phyloP scores from a whole-genome alignment of 2,888 invertebrate species.

The Aradus depressus region DNA sequence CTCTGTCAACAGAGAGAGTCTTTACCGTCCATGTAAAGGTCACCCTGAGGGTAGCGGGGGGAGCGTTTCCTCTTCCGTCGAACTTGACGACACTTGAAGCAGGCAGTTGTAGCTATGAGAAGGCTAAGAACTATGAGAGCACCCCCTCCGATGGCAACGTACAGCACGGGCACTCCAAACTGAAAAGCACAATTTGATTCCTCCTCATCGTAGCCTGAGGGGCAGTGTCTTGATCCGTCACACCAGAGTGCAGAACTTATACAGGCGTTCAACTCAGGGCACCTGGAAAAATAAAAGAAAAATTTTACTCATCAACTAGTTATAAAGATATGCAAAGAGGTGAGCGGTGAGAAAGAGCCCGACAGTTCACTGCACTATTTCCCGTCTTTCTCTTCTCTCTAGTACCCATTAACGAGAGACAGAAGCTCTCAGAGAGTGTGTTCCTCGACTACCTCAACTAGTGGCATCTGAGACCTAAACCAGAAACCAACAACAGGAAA shows the following conservation, averaged over 20 bases:
- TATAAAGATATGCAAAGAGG: not conserved
- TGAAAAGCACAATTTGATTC: conserved; percentile 62
- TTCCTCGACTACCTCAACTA: too few species aligned
- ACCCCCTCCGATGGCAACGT: conserved; percentile 53
- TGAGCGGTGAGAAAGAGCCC: too few species aligned
- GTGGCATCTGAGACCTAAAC: too few species aligned
- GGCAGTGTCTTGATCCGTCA: conserved; percentile 66
- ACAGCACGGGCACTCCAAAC: conserved; percentile 53
- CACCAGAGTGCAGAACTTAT: conserved; percentile 69
- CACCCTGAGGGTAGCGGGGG: conserved; percentile 35
- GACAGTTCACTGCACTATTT: too few species aligned
- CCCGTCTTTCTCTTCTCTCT: too few species aligned
- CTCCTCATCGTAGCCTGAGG: conserved; percentile 70
- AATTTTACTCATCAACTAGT: not conserved
- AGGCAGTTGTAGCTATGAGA: conserved; percentile 48
- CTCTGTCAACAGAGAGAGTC: conserved; percentile 62
- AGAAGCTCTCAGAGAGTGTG: too few species aligned
- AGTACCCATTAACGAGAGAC: too few species aligned
- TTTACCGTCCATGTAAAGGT: conserved; percentile 46
- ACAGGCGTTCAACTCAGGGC: conserved; percentile 70
- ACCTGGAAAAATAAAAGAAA: conserved; percentile 42
- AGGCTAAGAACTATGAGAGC: conserved; percentile 50
- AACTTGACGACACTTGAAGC: conserved; percentile 36
- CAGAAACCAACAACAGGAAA: too few species aligned
- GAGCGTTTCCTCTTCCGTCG: conserved; percentile 47